Percentiles rank a stretch among this genome's conserved stretches.
These are phyloP conservation scores for Polylopha cassiicola DNA, from an alignment of 2,888 invertebrate species.

Conservation along the genomic window DNA sequence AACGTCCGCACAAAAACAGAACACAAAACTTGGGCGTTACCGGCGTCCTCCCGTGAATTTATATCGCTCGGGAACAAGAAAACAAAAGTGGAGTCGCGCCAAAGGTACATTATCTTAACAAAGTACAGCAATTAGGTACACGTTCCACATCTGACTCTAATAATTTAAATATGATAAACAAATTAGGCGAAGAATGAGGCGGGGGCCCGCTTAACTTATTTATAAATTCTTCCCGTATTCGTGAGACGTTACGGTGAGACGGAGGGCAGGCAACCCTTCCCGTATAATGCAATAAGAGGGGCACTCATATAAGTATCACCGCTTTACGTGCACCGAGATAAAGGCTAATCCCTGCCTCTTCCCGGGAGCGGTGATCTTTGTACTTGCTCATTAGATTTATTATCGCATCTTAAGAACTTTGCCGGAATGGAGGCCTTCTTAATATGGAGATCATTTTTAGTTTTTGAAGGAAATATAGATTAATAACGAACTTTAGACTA, in stretches of 20 bases:
- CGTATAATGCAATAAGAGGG: constrained; percentile 75
- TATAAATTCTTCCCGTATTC: constrained; percentile 69
- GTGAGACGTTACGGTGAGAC: constrained; percentile 44
- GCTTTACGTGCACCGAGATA: constrained; percentile 66
- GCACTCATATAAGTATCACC: constrained; percentile 74
- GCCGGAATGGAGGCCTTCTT: constrained; percentile 9
- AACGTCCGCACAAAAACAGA: constrained; percentile 70
- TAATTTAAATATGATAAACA: constrained; percentile 78
- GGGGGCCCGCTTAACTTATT: constrained; percentile 69
- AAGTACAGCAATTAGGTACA: constrained; percentile 78
- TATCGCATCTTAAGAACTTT: constrained; percentile 20
- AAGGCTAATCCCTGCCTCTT: constrained; percentile 67
- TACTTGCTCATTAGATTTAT: constrained; percentile 55
- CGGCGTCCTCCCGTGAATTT: constrained; percentile 66
- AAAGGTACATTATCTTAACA: constrained; percentile 78
- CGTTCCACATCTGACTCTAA: constrained; percentile 77
- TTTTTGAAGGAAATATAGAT: constrained; percentile 4
- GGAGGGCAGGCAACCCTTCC: constrained; percentile 61
- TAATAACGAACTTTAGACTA: too few species aligned
- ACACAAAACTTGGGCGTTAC: constrained; percentile 67
- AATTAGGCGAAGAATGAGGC: constrained; percentile 71
- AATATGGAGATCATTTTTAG: background rate
- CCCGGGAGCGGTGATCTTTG: constrained; percentile 52
- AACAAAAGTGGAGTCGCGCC: constrained; percentile 76
- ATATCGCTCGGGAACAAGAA: constrained; percentile 72